Evolutionary conservation across 1,140 invertebrate genomes (phyloP).

Genomic region (Schmidtea mediterranea): DNA sequence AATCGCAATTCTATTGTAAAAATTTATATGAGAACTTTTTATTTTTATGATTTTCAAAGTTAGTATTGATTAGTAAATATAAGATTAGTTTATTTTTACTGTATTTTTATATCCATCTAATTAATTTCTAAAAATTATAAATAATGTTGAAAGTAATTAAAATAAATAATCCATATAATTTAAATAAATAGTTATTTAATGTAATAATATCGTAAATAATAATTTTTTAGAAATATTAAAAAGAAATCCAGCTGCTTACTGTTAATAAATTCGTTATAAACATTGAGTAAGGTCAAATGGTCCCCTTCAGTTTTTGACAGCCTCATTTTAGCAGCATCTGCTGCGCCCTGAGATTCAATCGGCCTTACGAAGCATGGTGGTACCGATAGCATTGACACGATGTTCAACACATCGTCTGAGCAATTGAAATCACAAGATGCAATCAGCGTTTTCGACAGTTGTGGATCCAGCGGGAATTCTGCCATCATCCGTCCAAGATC

Average conservation of each 20-base stretch:
- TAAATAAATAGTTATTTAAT: no score
- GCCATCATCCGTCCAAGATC: slow-evolving; percentile 80
- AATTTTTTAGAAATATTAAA: slow-evolving; percentile 73
- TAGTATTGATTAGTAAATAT: no score
- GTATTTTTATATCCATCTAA: no score
- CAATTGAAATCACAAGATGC: slow-evolving; percentile 92
- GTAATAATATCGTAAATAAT: no score
- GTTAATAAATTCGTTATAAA: slow-evolving; percentile 45
- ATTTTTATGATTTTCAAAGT: no score
- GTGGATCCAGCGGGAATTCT: slow-evolving; percentile 90
- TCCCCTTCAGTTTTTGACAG: slow-evolving; percentile 92
- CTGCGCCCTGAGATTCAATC: slow-evolving; percentile 75
- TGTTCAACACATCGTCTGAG: slow-evolving; percentile 86
- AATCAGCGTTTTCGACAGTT: slow-evolving; percentile 87
- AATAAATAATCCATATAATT: slow-evolving; percentile 97
- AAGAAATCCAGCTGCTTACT: slow-evolving; percentile 65
- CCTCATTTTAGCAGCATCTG: slow-evolving; percentile 94
- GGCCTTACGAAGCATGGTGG: slow-evolving; percentile 88
- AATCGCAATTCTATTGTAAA: no score
- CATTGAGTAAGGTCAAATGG: slow-evolving; percentile 64
- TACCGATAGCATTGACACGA: slow-evolving; percentile 92
- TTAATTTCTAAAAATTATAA: no score
- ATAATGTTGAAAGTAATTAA: no score
- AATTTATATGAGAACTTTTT: no score
- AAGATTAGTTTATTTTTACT: no score